Base-by-base conservation (phyloP, 2,888 invertebrate species). In the Caenorhabditis sp. region DNA sequence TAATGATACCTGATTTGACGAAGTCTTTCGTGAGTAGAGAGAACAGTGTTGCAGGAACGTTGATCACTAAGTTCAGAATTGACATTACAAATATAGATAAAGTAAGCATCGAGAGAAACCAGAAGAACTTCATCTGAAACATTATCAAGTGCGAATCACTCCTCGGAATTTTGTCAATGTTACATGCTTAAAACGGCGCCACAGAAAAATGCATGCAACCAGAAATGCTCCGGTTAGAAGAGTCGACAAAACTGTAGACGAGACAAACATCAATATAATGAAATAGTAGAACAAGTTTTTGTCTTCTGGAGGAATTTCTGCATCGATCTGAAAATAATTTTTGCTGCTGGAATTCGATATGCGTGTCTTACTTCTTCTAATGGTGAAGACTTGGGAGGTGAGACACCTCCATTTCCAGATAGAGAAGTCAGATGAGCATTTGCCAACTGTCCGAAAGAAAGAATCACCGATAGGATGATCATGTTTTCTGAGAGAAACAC, bases 111-210 rank as follows among this genome's bases (percentile, higher is more conserved):
- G 44, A 51, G 0, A 82, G 54, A 19, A 82, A 56, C 82, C 75
- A 82, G 61, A 82, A 82, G 26, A 82, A 82, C 26, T 76, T 68
- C 70, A 82, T 76, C 75, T 72, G 68, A 68, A 66, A 58, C n/a
- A n/a, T n/a, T n/a, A n/a, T n/a, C n/a, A n/a, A n/a, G n/a, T n/a
- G n/a, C n/a, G n/a, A n/a, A n/a, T n/a, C n/a, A n/a, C n/a, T n/a
- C n/a, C n/a, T n/a, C n/a, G n/a, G n/a, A n/a, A n/a, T n/a, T n/a
- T n/a, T 1, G 8, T 26, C 10, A 12, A 5, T 22, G 22, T 41
- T n/a, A 79, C 80, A n/a, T 56, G 26, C 35, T 64, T 72, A 28
- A 82, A 76, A 14, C 64, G 38, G 1, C 44, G 31, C 76, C 82
- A 76, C 19, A 76, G 24, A 12, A 82, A 49, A 4, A 66, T 14